Conservation (phyloP, 2,888 invertebrate genomes). For the Nomada goodeniana region DNA sequence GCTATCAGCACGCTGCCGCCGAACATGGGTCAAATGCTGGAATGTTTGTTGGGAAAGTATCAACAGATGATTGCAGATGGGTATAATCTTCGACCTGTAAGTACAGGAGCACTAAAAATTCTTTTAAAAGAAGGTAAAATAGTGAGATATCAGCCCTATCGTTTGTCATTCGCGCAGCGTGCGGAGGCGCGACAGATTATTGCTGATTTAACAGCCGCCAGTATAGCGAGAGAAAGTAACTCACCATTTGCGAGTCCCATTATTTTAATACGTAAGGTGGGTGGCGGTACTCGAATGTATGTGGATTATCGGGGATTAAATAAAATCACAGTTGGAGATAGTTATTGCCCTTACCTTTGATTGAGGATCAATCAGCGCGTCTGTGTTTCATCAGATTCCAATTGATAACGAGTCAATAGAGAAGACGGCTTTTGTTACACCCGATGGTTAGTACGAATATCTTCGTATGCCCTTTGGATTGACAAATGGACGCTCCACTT, state of each 20-base stretch:
- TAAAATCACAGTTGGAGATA: slow-evolving; percentile 9
- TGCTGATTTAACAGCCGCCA: neutral
- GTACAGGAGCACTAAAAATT: too few species aligned
- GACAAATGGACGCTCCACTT: slow-evolving; percentile 7
- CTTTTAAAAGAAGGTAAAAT: too few species aligned
- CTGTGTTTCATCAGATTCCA: slow-evolving; percentile 14
- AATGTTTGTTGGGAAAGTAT: too few species aligned
- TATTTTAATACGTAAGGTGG: neutral
- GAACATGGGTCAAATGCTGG: too few species aligned
- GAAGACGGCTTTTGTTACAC: slow-evolving; percentile 22
- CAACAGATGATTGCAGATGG: too few species aligned
- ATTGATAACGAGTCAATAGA: neutral
- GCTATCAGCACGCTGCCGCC: too few species aligned
- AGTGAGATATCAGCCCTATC: too few species aligned
- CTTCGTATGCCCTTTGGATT: slow-evolving; percentile 28
- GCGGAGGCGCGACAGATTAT: too few species aligned
- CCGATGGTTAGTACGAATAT: slow-evolving; percentile 11
- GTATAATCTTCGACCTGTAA: too few species aligned
- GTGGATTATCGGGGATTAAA: slow-evolving; percentile 20
- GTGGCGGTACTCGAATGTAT: slow-evolving; percentile 1
- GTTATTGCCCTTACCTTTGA: slow-evolving; percentile 8
- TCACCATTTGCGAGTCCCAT: neutral
- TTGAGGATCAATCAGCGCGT: slow-evolving; percentile 13
- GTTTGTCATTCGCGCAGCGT: too few species aligned
- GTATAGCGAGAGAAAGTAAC: neutral